Evolutionary conservation across 2,113 vertebrate genomes (phyloP).

Genomic region (Crotophaga sulcirostris): DNA sequence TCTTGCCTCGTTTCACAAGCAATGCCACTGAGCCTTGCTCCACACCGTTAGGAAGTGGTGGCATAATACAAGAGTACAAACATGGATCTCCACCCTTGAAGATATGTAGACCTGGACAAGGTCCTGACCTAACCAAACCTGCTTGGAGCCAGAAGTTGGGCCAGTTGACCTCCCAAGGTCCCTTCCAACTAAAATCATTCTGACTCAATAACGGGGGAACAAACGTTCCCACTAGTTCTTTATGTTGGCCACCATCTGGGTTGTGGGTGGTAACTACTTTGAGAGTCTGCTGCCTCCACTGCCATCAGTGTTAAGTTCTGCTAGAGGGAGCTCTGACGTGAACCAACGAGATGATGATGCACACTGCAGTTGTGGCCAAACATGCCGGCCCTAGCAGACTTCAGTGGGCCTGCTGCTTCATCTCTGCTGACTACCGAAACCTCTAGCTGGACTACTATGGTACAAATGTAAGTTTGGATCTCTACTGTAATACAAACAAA

Average conservation of each 20-base stretch:
- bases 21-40: background rate
- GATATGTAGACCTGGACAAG: background rate
- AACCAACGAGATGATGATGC: background rate
- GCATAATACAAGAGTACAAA: background rate
- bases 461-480: background rate
- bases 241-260: background rate
- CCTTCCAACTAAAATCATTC: background rate
- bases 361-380: background rate
- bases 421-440: background rate
- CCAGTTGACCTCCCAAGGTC: background rate
- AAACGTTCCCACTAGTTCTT: background rate
- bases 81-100: background rate
- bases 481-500: background rate
- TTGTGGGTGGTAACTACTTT: background rate
- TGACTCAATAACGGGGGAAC: background rate
- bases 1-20: background rate
- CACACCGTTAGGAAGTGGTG: background rate
- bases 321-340: background rate
- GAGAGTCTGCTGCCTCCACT: background rate
- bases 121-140: background rate
- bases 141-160: accelerated
- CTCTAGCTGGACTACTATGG: background rate
- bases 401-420: background rate
- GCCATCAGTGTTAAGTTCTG: background rate
- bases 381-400: accelerated